phyloP scores from a whole-genome alignment of 2,113 vertebrate species.

The Rutilus rutilus region DNA sequence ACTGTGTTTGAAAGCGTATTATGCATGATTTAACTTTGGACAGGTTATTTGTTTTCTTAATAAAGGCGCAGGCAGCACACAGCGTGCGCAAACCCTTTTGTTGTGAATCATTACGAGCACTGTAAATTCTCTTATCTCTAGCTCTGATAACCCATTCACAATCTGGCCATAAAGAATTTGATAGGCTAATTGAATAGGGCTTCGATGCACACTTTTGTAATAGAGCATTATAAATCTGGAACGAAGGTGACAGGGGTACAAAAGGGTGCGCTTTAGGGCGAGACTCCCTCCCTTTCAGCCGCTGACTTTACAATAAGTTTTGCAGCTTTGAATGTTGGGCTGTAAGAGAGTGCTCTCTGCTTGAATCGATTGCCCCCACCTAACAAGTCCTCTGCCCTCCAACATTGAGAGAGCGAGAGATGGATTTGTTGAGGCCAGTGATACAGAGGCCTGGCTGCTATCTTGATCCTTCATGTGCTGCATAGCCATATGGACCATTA shows the following conservation, averaged over 20 bases:
- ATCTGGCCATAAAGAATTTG: conserved; percentile 55
- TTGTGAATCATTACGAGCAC: conserved; percentile 53
- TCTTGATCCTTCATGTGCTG: conserved; percentile 75
- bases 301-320: conserved; percentile 59
- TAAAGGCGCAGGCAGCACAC: conserved; percentile 39
- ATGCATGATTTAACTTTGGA: background rate
- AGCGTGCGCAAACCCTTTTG: conserved; percentile 60
- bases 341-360: conserved; percentile 53
- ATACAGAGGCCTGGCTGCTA: conserved; percentile 74
- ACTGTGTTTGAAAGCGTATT: background rate
- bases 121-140: conserved; percentile 58
- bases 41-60: background rate
- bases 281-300: conserved; percentile 44
- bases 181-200: conserved; percentile 62
- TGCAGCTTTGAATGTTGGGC: conserved; percentile 49
- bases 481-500: conserved; percentile 76
- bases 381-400: conserved; percentile 52
- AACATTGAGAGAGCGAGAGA: conserved; percentile 45
- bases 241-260: conserved; percentile 55
- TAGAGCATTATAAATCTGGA: conserved; percentile 55
- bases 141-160: conserved; percentile 64
- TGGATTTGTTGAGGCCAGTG: conserved; percentile 58
- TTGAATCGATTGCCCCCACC: conserved; percentile 53
- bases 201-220: conserved; percentile 59
- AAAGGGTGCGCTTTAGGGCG: conserved; percentile 55